Conservation (phyloP, 2,113 vertebrate genomes). For the Nicator chloris region DNA sequence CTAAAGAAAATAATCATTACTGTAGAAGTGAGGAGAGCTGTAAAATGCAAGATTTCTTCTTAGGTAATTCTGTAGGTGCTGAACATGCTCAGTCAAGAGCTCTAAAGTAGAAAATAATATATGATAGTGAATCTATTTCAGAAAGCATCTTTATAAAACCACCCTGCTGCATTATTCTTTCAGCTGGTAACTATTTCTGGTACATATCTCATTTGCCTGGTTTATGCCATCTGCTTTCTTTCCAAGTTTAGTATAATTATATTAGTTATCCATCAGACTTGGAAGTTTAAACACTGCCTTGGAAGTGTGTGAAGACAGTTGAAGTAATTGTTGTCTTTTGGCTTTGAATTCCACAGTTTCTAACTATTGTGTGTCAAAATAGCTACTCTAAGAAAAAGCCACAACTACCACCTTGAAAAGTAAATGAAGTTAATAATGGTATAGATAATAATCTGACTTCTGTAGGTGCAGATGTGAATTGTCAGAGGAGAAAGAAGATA, state of each 20-base stretch:
- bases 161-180: neutral
- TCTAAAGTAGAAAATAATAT: neutral
- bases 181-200: slow-evolving; percentile 22
- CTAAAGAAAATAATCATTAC: slow-evolving; percentile 31
- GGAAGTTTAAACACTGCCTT: slow-evolving; percentile 26
- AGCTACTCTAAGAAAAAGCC: slow-evolving; percentile 21
- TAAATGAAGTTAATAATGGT: slow-evolving; percentile 65
- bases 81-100: neutral
- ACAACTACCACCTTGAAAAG: slow-evolving; percentile 25
- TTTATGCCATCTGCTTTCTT: slow-evolving; percentile 59
- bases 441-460: slow-evolving; percentile 66
- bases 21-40: slow-evolving; percentile 32
- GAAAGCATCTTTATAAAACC: neutral
- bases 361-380: neutral
- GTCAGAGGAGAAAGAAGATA: slow-evolving; percentile 63
- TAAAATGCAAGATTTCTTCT: neutral
- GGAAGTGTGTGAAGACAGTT: slow-evolving; percentile 20
- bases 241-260: slow-evolving; percentile 49
- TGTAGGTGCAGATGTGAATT: slow-evolving; percentile 56
- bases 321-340: slow-evolving; percentile 27
- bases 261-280: slow-evolving; percentile 43
- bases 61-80: neutral
- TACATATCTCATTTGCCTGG: slow-evolving; percentile 15
- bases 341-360: neutral
- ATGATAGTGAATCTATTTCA: neutral